Conservation (phyloP, 1,140 invertebrate species). For the Ostrea edulis region DNA sequence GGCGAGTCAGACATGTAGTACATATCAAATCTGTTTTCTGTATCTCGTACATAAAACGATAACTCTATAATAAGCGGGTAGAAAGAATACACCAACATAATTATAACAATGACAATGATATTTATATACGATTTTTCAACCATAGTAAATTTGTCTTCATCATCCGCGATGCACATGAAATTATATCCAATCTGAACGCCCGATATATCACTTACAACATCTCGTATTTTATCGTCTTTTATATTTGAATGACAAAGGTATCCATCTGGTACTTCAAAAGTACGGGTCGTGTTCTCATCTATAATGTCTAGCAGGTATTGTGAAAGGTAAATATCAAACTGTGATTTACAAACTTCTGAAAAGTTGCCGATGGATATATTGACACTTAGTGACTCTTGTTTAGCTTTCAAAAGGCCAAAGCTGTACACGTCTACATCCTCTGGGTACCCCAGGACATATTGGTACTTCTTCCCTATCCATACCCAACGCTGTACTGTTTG, state of each 20-base stretch:
- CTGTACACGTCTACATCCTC: conserved; percentile 9
- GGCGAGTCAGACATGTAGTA: conserved; percentile 1
- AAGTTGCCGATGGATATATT: not conserved
- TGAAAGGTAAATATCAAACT: not conserved
- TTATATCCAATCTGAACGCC: not conserved
- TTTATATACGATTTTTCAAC: not conserved
- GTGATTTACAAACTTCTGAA: not conserved
- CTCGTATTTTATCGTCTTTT: not conserved
- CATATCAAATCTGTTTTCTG: not conserved
- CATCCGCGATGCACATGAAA: not conserved
- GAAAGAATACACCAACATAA: not conserved
- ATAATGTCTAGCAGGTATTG: not conserved
- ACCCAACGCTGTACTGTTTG: not conserved
- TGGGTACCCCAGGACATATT: not conserved
- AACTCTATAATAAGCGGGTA: not conserved
- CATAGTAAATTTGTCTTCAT: not conserved
- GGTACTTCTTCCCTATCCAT: not conserved
- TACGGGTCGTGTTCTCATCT: not conserved
- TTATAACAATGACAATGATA: not conserved
- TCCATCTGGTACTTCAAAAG: not conserved
- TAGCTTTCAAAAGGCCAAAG: not conserved
- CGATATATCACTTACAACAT: not conserved
- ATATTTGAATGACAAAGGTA: not conserved
- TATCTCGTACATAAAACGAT: not conserved
- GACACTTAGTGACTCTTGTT: not conserved